phyloP scores from a whole-genome alignment of 2,888 invertebrate genomes.

The Drosophila nr. perissopoda region DNA sequence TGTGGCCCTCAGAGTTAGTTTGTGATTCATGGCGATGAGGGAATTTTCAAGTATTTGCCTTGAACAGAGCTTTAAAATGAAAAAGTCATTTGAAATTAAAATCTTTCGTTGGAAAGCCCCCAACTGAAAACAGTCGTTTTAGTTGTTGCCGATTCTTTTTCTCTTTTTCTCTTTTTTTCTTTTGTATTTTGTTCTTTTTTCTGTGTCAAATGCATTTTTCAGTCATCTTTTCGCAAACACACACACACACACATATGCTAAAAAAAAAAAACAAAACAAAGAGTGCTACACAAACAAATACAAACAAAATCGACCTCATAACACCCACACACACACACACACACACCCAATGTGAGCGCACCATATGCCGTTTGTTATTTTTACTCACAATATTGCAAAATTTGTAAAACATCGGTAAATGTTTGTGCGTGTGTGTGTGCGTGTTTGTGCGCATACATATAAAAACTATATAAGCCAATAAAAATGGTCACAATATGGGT shows the following conservation, averaged over 20 bases:
- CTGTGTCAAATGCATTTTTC: constrained; percentile 79
- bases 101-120: neutral
- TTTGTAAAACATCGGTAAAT: constrained; percentile 14
- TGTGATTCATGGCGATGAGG: constrained; percentile 20
- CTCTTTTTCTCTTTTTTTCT: neutral
- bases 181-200: constrained; percentile 31
- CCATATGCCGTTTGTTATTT: constrained; percentile 58
- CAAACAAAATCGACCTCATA: constrained; percentile 65
- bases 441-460: constrained; percentile 9
- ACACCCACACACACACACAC: constrained; percentile 19
- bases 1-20: constrained; percentile 11
- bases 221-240: constrained; percentile 61
- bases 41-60: constrained; percentile 15
- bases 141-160: constrained; percentile 1
- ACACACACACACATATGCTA: neutral
- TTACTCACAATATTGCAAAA: constrained; percentile 57
- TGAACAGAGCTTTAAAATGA: constrained; percentile 13
- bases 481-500: constrained; percentile 25
- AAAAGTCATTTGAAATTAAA: neutral
- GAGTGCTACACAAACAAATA: constrained; percentile 7
- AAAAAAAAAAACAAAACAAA: neutral
- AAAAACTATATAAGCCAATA: constrained; percentile 57
- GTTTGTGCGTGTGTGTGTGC: constrained; percentile 2
- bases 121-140: neutral
- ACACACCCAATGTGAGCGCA: constrained; percentile 11